Conservation (phyloP, 2,888 invertebrate genomes). For the Dicyrtoma fusca region DNA sequence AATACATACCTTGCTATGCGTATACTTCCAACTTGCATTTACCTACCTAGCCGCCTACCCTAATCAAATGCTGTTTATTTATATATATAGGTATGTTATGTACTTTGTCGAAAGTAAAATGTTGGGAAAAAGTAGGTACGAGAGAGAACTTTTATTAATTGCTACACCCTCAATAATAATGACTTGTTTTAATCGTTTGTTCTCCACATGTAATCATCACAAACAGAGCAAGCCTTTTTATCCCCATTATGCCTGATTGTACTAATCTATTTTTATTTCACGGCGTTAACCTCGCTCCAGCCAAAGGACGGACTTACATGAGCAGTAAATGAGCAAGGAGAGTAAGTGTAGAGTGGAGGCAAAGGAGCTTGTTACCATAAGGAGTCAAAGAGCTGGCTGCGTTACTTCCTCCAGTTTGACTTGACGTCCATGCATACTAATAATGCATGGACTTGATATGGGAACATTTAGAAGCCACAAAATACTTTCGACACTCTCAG, state of each 20-base stretch:
- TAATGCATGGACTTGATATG: neutral
- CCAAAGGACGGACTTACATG: no score
- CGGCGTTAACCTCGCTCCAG: constrained; percentile 7
- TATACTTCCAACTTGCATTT: no score
- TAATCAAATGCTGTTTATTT: no score
- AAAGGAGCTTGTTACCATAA: neutral
- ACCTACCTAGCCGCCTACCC: no score
- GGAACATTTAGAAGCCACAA: constrained; percentile 12
- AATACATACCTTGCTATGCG: no score
- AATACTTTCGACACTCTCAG: constrained; percentile 34
- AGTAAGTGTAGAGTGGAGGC: neutral
- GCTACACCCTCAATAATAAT: constrained; percentile 6
- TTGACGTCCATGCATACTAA: constrained; percentile 17
- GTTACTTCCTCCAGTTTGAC: constrained; percentile 1
- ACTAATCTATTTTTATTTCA: constrained; percentile 5
- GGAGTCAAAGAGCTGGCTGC: neutral
- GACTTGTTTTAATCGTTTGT: neutral
- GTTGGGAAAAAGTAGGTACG: no score
- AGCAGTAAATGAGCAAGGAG: no score
- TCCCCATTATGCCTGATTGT: neutral
- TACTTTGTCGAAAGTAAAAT: no score
- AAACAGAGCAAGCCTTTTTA: neutral
- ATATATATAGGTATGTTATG: no score
- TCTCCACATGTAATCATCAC: constrained; percentile 19
- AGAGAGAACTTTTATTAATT: neutral